Base-by-base conservation (phyloP, 1,140 invertebrate species). In the Armadillidium nasatum region DNA sequence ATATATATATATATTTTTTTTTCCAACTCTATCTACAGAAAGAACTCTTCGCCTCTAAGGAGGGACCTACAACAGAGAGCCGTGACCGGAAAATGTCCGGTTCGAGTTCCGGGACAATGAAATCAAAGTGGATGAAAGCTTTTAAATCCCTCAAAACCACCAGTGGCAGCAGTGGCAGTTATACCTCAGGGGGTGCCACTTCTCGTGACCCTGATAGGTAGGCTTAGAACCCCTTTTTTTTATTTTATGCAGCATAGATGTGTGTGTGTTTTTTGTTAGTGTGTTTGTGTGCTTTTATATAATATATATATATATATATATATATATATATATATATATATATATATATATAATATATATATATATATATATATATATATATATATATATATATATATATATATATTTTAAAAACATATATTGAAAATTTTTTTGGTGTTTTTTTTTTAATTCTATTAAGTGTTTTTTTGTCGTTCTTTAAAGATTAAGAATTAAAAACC, bases 121-220 rank as follows among this genome's bases (percentile, higher is more conserved):
- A 97, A 87, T 94, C 92, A 83, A 97, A 97, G 89, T 98, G 96
- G 96, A 87, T 97, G 82, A 97, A 97, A 86, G 96, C 96, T 79
- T 95, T 98, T 87, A 93, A 94, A 86, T 96, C 92, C 84, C 88
- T 98, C 77, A 97, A 97, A 81, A 89, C 92, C 86, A 78, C 90
- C 86, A 87, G 91, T 85, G 85, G 89, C 85, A 78, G 89, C 86
- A 73, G 88, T 87, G 81, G 87, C 83, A 67, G 88, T 60, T 66
- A 44, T 23, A 43, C 72, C 19, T 43, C 54, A 19, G 69, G 73
- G 11, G 73, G 54, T n/a, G 54, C 66, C 44, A 60, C 73, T 11
- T 46, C 73, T 54, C 54, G 69, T 44, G 73, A 75, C 33, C 21
- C 50, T n/a, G 73, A 75, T 44, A 75, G 66, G 73, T 75, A 21